Base-by-base conservation (phyloP, 2,888 invertebrate species). In the Andrena chrysosceles region DNA sequence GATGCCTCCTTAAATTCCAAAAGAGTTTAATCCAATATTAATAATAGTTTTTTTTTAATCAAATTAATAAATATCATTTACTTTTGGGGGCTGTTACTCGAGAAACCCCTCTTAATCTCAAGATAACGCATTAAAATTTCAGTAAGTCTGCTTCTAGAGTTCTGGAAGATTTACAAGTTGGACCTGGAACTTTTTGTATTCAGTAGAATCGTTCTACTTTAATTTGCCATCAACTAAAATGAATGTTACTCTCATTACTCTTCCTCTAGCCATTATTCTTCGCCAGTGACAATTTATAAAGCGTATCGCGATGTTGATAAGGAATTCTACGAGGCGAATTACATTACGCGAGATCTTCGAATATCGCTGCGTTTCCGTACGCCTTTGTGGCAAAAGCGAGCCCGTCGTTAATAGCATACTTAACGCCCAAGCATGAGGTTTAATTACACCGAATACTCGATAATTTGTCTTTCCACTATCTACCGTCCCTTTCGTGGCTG, bases 401-500 rank as follows among this genome's bases (percentile, higher is more conserved):
- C 26, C 56, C 3, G 29, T 52, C 72, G 72, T 77, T 81, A 77
- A 81, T 77, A 62, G 77, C 72, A 20, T 67, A 68, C 67, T 77
- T 56, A 67, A 63, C 67, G 70, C 26, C 49, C 20, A 64, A 69
- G 77, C 68, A 73, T 81, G 64, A 70, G 66, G 52, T 66, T 60
- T 74, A 79, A 66, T 70, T 79, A 54, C 69, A 59, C 16, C 64
- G 64, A 52, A 42, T 74, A 74, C 52, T 60, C 74, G 77, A 81
- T 68, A 56, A 81, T 69, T 63, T 74, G 66, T 73, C 73, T 78
- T 73, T 35, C 16, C 56, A 13, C 16, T 31, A 56, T 23, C 52
- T 20, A 16, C 59, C 48, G 10, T 48, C 59, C 35, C 16, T 20
- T n/a, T 26, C 52, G 52, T 52, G 67, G 29, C 56, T 23, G 8